Percentiles rank a stretch among this genome's conserved stretches.
Evolutionary conservation across 1,140 invertebrate genomes (phyloP).

Genomic region (Hyles euphorbiae): DNA sequence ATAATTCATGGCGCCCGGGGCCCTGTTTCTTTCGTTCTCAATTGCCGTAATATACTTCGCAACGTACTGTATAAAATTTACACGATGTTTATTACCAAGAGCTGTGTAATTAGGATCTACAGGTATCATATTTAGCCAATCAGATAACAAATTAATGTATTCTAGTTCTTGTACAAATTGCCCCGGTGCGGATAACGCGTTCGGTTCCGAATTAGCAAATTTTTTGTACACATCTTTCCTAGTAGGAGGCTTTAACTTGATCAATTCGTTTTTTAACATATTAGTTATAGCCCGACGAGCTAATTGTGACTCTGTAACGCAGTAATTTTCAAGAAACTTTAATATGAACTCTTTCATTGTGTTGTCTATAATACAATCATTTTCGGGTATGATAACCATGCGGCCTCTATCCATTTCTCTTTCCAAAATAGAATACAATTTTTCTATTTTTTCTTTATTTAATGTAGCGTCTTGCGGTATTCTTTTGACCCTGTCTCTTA

Average conservation of each 20-base stretch:
- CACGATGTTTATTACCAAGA: constrained; percentile 17
- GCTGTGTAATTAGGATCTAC: constrained; percentile 26
- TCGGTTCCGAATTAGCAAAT: constrained; percentile 10
- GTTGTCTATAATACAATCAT: constrained; percentile 13
- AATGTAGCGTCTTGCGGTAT: constrained; percentile 12
- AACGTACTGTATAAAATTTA: constrained; percentile 32
- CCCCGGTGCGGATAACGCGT: constrained; percentile 12
- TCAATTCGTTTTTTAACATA: constrained; percentile 32
- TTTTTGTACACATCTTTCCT: constrained; percentile 26
- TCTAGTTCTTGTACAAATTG: constrained; percentile 31
- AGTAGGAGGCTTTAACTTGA: constrained; percentile 24
- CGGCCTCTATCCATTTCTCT: not conserved
- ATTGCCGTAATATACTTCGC: constrained; percentile 32
- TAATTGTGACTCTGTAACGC: constrained; percentile 27
- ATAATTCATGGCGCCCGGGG: constrained; percentile 23
- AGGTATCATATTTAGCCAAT: constrained; percentile 39
- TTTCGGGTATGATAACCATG: not conserved
- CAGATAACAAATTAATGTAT: constrained; percentile 36
- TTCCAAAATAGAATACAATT: not conserved
- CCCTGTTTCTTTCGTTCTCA: constrained; percentile 23
- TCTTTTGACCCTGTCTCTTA: constrained; percentile 22
- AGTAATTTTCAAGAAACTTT: constrained; percentile 35
- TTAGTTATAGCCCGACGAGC: constrained; percentile 26
- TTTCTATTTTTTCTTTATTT: constrained; percentile 1
- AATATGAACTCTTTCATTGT: constrained; percentile 32